phyloP scores from a whole-genome alignment of 2,113 vertebrate species.

The Alexandromys fortis region DNA sequence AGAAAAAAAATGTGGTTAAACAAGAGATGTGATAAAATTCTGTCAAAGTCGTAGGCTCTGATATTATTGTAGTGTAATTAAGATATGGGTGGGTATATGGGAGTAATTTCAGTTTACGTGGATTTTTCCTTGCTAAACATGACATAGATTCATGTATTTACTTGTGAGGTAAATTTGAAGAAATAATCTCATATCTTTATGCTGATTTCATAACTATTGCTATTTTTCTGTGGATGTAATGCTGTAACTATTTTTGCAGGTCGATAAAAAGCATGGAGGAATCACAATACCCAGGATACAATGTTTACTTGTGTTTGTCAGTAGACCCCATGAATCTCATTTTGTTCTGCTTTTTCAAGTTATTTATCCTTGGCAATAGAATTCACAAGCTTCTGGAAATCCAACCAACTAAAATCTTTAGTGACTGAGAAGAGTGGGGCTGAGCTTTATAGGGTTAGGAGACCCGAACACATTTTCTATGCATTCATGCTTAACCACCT shows the following conservation, averaged over 20 bases:
- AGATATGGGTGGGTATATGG: constrained; percentile 11
- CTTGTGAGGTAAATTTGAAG: constrained; percentile 24
- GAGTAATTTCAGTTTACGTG: constrained; percentile 60
- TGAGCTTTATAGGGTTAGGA: constrained; percentile 42
- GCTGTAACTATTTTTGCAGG: constrained; percentile 50
- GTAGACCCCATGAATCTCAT: constrained; percentile 75
- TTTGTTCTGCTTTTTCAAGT: constrained; percentile 74
- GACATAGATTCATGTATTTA: constrained; percentile 57
- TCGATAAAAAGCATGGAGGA: constrained; percentile 59
- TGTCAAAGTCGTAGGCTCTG: constrained; percentile 47
- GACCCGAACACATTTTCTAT: constrained; percentile 58
- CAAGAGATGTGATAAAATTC: constrained; percentile 60
- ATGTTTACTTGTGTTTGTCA: constrained; percentile 74
- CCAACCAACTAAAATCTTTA: constrained; percentile 68
- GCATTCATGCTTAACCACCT: background rate
- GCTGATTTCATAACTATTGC: constrained; percentile 16
- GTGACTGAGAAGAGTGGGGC: background rate
- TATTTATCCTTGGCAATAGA: constrained; percentile 72
- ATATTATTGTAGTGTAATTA: constrained; percentile 62
- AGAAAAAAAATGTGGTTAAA: constrained; percentile 70
- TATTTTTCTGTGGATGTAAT: constrained; percentile 56
- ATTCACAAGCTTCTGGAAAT: constrained; percentile 79
- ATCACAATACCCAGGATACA: constrained; percentile 60
- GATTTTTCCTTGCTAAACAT: constrained; percentile 35
- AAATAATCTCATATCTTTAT: background rate